Conservation (phyloP, 2,113 vertebrate species). For the Zosterops hypoxanthus region DNA sequence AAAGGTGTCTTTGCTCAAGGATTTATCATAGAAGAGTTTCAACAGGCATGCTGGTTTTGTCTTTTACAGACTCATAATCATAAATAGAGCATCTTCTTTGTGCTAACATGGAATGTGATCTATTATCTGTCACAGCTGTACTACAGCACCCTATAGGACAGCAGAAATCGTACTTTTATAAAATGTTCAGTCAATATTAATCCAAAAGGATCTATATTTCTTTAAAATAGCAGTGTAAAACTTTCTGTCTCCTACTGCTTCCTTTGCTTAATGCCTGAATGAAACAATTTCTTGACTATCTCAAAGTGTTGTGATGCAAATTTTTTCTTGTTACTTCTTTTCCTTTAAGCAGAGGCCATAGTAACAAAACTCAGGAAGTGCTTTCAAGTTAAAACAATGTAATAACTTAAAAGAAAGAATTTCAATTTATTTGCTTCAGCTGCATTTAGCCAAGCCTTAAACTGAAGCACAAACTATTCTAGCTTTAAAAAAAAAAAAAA, state of each 20-base stretch:
- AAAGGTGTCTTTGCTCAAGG: not conserved
- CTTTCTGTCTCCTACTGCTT: not conserved
- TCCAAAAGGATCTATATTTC: not conserved
- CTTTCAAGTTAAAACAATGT: not conserved
- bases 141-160: not conserved
- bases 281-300: not conserved
- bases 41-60: not conserved
- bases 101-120: not conserved
- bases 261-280: not conserved
- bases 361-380: not conserved
- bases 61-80: not conserved
- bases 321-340: not conserved
- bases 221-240: not conserved
- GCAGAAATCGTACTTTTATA: not conserved
- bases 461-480: not conserved
- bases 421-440: not conserved
- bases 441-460: not conserved
- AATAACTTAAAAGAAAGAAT: not conserved
- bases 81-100: not conserved
- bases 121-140: not conserved
- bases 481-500: too few relatives aligned
- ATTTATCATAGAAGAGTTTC: not conserved
- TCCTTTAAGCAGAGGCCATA: too few relatives aligned
- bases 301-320: not conserved
- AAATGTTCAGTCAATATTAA: not conserved